Percentiles rank a stretch among this genome's conserved stretches.
These are phyloP conservation scores for Empis livida DNA, from an alignment of 2,888 invertebrate genomes.

Conservation along the genomic window DNA sequence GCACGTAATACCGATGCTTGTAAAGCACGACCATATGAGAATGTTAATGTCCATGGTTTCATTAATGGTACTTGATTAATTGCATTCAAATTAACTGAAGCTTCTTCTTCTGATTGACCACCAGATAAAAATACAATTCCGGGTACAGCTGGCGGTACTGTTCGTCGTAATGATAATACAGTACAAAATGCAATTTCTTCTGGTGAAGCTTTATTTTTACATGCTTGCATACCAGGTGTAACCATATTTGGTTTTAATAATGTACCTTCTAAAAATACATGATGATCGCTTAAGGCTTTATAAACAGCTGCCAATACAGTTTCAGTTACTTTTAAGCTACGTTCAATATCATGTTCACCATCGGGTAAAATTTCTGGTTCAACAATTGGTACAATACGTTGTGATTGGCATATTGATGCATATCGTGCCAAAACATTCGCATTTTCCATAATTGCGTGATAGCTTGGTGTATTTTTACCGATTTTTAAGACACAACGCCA, in stretches of 20 bases:
- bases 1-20: slow-evolving; percentile 86
- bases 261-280: slow-evolving; percentile 90
- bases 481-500: slow-evolving; percentile 92
- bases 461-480: slow-evolving; percentile 69
- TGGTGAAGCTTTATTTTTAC: slow-evolving; percentile 54
- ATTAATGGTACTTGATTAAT: slow-evolving; percentile 69
- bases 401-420: slow-evolving; percentile 82
- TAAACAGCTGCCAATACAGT: slow-evolving; percentile 80
- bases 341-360: slow-evolving; percentile 81
- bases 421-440: slow-evolving; percentile 89
- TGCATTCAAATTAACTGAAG: slow-evolving; percentile 82
- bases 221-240: slow-evolving; percentile 62
- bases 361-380: slow-evolving; percentile 93
- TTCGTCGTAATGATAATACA: slow-evolving; percentile 74
- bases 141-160: slow-evolving; percentile 88
- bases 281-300: slow-evolving; percentile 88
- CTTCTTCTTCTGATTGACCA: slow-evolving; percentile 91
- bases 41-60: slow-evolving; percentile 89
- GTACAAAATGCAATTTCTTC: slow-evolving; percentile 78
- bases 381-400: slow-evolving; percentile 94
- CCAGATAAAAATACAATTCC: slow-evolving; percentile 90
- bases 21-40: slow-evolving; percentile 90
- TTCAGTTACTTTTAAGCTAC: slow-evolving; percentile 83
- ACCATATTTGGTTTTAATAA: slow-evolving; percentile 97
- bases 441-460: slow-evolving; percentile 76